phyloP scores from a whole-genome alignment of 1,140 invertebrate genomes.

The Heliothis virescens region DNA sequence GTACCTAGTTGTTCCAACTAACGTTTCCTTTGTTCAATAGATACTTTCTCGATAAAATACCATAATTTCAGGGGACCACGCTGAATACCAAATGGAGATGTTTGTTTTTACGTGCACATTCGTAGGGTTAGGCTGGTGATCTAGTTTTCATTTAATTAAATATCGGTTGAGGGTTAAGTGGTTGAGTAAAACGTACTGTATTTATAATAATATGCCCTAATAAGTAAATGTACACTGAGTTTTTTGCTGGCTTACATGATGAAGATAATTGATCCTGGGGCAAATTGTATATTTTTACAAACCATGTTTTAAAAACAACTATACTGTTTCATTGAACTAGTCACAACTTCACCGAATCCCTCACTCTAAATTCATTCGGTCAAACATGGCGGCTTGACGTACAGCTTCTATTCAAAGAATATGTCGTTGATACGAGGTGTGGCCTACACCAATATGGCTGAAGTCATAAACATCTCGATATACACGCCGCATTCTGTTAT shows the following conservation, averaged over 20 bases:
- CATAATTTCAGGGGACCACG: slow-evolving; percentile 24
- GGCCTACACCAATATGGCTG: slow-evolving; percentile 3
- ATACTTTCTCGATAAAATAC: slow-evolving; percentile 33
- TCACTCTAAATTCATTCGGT: no score
- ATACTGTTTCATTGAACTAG: no score
- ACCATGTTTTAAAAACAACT: no score
- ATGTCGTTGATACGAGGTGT: background rate
- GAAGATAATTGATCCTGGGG: no score
- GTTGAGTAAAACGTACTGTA: background rate
- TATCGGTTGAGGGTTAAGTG: background rate
- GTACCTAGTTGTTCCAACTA: slow-evolving; percentile 14
- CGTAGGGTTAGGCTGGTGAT: background rate
- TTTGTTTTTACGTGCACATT: slow-evolving; percentile 11
- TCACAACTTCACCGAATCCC: no score
- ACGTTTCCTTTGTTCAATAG: slow-evolving; percentile 45
- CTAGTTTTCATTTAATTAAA: background rate
- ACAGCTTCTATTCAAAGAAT: background rate
- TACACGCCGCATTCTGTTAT: background rate
- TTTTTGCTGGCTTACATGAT: no score
- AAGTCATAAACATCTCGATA: slow-evolving; percentile 29
- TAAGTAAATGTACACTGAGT: no score
- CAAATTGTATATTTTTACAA: no score
- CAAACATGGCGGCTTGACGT: no score
- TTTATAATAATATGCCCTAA: no score
- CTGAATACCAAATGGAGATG: slow-evolving; percentile 32